phyloP scores from a whole-genome alignment of 2,888 invertebrate species.

The Acanthacorydalis orientalis region DNA sequence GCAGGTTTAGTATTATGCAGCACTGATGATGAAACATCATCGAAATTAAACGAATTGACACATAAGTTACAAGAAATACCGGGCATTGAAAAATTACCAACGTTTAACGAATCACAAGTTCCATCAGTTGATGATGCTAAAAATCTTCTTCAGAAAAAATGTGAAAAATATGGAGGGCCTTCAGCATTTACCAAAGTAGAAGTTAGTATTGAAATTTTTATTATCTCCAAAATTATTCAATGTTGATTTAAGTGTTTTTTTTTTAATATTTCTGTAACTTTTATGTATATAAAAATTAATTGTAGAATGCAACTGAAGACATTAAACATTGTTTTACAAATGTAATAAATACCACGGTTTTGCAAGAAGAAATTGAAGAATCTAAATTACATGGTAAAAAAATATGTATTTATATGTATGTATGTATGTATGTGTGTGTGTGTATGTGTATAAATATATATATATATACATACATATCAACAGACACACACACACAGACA shows the following conservation, averaged over 20 bases:
- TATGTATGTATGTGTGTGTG: slow-evolving; percentile 10
- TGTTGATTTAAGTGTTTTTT: no score
- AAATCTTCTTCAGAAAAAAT: slow-evolving; percentile 42
- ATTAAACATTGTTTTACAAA: slow-evolving; percentile 36
- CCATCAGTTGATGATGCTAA: slow-evolving; percentile 30
- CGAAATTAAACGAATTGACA: neutral
- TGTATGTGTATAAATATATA: no score
- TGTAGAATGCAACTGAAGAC: slow-evolving; percentile 26
- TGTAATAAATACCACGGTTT: slow-evolving; percentile 37
- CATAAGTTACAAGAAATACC: slow-evolving; percentile 14
- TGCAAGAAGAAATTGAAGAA: slow-evolving; percentile 47
- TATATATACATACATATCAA: no score
- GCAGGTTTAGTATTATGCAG: no score
- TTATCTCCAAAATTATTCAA: no score
- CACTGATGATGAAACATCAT: no score
- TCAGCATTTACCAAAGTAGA: slow-evolving; percentile 34
- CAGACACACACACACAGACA: no score
- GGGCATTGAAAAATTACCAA: slow-evolving; percentile 15
- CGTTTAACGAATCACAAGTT: slow-evolving; percentile 14
- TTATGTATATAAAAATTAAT: slow-evolving; percentile 8
- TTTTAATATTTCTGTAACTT: neutral
- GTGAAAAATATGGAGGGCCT: slow-evolving; percentile 43
- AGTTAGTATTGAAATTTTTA: slow-evolving; percentile 20
- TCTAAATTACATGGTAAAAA: slow-evolving; percentile 54
- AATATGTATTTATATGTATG: neutral